phyloP scores from a whole-genome alignment of 1,140 invertebrate genomes.

The Colletes latitarsis region DNA sequence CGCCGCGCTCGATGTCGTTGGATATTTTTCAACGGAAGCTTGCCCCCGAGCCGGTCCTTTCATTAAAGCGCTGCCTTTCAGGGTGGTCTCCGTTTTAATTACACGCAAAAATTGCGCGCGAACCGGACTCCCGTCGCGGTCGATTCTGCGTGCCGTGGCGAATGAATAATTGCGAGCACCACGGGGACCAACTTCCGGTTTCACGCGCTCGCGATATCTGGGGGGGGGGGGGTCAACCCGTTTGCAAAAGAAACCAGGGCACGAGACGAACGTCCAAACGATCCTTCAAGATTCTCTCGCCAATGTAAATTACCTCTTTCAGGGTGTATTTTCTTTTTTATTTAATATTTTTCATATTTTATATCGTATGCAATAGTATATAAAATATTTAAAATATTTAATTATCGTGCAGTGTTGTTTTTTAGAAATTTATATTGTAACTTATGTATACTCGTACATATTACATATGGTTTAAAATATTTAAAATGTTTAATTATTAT shows the following conservation, averaged over 20 bases:
- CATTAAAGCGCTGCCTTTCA: slow-evolving; percentile 14
- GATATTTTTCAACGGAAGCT: slow-evolving; percentile 24
- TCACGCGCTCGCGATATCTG: not conserved
- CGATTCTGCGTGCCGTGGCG: slow-evolving; percentile 6
- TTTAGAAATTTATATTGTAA: no score
- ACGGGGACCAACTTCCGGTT: not conserved
- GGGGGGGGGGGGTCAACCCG: no score
- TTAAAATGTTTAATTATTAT: no score
- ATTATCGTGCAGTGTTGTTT: no score
- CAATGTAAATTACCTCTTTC: no score
- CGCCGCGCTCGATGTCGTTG: not conserved
- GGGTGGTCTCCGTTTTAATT: slow-evolving; percentile 26
- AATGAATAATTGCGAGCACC: slow-evolving; percentile 13
- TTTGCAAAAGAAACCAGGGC: not conserved
- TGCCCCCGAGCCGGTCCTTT: not conserved
- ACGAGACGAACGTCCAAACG: not conserved
- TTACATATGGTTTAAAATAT: no score
- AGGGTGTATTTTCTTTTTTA: no score
- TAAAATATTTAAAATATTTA: no score
- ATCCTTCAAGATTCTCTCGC: not conserved
- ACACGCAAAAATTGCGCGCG: slow-evolving; percentile 6
- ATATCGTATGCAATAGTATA: no score
- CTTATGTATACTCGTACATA: no score
- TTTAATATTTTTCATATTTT: no score
- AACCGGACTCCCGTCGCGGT: not conserved